Evolutionary conservation across 2,113 vertebrate species (phyloP).

Genomic region (Hippopotamus amphibius): DNA sequence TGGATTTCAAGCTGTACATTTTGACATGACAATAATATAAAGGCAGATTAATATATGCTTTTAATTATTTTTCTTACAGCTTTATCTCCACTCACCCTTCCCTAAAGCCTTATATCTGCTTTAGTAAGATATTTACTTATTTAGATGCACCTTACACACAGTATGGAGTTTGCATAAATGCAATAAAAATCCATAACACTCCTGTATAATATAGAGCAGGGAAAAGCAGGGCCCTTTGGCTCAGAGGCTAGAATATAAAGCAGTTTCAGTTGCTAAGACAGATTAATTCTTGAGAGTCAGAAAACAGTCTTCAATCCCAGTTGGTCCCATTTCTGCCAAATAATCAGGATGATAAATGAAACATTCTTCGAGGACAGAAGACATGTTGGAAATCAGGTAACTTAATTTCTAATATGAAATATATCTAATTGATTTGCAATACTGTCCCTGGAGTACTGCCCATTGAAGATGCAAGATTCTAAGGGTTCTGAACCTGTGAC

Average conservation of each 20-base stretch:
- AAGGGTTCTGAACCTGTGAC: conserved; percentile 45
- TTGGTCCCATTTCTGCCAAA: conserved; percentile 60
- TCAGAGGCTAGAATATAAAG: not conserved
- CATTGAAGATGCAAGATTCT: not conserved
- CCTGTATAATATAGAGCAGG: not conserved
- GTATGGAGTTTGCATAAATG: conserved; percentile 1
- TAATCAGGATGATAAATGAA: conserved; percentile 57
- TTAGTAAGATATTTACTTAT: conserved; percentile 30
- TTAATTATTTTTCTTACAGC: not conserved
- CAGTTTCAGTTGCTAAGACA: conserved; percentile 36
- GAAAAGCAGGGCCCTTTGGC: not conserved
- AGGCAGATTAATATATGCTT: conserved; percentile 28
- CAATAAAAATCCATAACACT: not conserved
- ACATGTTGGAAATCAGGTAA: conserved; percentile 63
- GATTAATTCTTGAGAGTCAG: conserved; percentile 65
- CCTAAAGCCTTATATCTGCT: not conserved
- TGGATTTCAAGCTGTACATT: conserved; percentile 13
- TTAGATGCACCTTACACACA: not conserved
- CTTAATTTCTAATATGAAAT: conserved; percentile 75
- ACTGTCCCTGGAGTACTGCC: conserved; percentile 48
- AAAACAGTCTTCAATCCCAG: conserved; percentile 46
- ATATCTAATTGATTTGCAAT: conserved; percentile 70
- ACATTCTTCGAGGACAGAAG: conserved; percentile 66
- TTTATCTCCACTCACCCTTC: not conserved
- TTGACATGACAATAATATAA: not conserved